Base-by-base conservation (phyloP, 2,888 invertebrate genomes). In the Pemphredon lugubris region DNA sequence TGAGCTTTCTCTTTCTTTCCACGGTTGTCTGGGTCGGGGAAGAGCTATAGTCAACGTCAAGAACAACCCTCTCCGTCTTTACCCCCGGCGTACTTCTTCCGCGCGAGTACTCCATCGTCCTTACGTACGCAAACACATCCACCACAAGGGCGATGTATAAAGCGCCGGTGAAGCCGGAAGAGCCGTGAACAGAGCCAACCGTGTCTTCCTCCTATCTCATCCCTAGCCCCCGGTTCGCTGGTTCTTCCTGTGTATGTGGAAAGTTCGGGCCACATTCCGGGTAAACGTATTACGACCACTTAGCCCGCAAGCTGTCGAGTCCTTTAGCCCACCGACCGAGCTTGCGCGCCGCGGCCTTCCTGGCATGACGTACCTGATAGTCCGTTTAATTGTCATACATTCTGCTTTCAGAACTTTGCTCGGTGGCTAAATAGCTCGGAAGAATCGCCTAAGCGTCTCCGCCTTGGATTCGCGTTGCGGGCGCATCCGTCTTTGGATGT, bases 241-340 rank as follows among this genome's bases (percentile, higher is more conserved):
- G 42, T 37, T 54, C 58, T 32, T 45, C 42, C 30, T 54, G 63
- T 61, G 66, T 69, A 63, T 66, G 78, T 66, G 74, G 78, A 75
- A 83, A 82, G 83, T 85, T 86, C n/a, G 69, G 77, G 79, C 79
- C 80, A 77, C 85, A 81, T 84, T 83, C 79, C 75, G 67, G 79
- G 79, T 86, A 84, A 87, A 87, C 84, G 85, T 86, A 87, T 86
- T 87, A 86, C 83, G 83, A 84, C 83, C 85, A 84, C 86, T 87
- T 84, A 83, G 80, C 77, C 83, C 78, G 61, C 83, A 83, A 86
- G 83, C 85, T 83, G 83, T 81, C 78, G 80, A 77, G 78, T 76
- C 74, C 83, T 78, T 71, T 48, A 69, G 59, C 58, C 47, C 18
- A 37, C 7, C 18, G 39, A 45, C 18, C 42, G 18, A 32, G 16